phyloP scores from a whole-genome alignment of 2,113 vertebrate genomes.

The Caracal caracal region DNA sequence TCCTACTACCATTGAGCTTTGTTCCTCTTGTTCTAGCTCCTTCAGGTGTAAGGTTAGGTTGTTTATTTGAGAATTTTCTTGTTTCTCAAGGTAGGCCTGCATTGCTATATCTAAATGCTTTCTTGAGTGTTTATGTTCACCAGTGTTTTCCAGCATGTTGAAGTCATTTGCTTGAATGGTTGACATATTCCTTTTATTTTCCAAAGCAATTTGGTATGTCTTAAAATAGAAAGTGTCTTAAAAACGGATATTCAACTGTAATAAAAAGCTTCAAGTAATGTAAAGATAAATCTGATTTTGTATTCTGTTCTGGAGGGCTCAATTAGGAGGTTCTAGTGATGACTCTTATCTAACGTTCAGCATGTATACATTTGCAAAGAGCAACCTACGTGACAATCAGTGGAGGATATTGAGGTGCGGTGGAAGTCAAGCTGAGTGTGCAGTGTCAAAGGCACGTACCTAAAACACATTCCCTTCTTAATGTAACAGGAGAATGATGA shows the following conservation, averaged over 20 bases:
- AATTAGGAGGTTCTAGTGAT: not conserved
- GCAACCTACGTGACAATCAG: not conserved
- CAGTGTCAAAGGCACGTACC: not conserved
- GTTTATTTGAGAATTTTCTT: not conserved
- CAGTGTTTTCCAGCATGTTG: not conserved
- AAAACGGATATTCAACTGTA: not conserved
- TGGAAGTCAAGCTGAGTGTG: not conserved
- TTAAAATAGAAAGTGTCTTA: not conserved
- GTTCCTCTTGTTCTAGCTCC: not conserved
- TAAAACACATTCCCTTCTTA: not conserved
- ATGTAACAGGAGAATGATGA: not conserved
- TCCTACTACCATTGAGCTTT: not conserved
- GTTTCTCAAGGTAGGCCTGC: not conserved
- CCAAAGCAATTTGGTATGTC: not conserved
- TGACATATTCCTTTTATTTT: slow-evolving; percentile 12
- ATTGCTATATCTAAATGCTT: not conserved
- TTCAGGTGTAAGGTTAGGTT: not conserved
- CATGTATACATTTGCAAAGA: not conserved
- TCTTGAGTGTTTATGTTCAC: not conserved
- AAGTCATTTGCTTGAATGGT: not conserved
- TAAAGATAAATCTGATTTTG: not conserved
- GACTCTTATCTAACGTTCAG: not conserved
- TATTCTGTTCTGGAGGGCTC: not conserved
- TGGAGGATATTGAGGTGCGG: not conserved
- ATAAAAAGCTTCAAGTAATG: not conserved